Evolutionary conservation across 2,888 invertebrate genomes (phyloP).

Genomic region (Craniophora ligustri): DNA sequence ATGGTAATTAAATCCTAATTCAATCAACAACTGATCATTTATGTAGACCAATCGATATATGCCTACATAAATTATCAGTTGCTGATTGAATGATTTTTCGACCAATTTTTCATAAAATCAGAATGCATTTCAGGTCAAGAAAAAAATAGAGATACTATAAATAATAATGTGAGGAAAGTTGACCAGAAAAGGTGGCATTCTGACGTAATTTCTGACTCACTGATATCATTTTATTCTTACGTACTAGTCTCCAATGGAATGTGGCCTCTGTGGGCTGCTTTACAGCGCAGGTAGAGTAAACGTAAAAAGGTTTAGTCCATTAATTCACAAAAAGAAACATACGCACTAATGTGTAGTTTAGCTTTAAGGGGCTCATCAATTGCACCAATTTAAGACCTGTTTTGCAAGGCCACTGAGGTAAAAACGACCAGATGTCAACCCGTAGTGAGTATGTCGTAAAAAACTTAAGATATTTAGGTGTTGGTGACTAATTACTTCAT

Average conservation of each 20-base stretch:
- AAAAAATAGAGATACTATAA: constrained; percentile 18
- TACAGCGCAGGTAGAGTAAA: constrained; percentile 5
- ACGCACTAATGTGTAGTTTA: constrained; percentile 12
- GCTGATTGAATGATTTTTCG: no score
- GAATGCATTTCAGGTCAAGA: no score
- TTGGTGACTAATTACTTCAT: constrained; percentile 23
- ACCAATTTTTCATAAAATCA: no score
- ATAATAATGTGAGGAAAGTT: constrained; percentile 17
- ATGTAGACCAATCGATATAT: no score
- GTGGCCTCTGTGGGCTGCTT: constrained; percentile 26
- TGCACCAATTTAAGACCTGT: constrained; percentile 23
- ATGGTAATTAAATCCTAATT: no score
- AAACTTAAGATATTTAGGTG: constrained; percentile 11
- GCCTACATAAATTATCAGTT: no score
- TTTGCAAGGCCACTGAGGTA: constrained; percentile 23
- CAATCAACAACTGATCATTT: no score
- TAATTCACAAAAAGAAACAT: not conserved
- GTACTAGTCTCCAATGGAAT: constrained; percentile 27
- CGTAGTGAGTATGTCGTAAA: not conserved
- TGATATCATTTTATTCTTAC: constrained; percentile 18
- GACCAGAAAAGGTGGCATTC: not conserved
- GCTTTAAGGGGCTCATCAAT: constrained; percentile 11
- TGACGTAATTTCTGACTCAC: constrained; percentile 35
- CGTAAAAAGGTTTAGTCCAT: not conserved
- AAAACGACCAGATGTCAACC: constrained; percentile 8